Evolutionary conservation across 2,888 invertebrate species (phyloP).

Genomic region (Hedychridium roseum): DNA sequence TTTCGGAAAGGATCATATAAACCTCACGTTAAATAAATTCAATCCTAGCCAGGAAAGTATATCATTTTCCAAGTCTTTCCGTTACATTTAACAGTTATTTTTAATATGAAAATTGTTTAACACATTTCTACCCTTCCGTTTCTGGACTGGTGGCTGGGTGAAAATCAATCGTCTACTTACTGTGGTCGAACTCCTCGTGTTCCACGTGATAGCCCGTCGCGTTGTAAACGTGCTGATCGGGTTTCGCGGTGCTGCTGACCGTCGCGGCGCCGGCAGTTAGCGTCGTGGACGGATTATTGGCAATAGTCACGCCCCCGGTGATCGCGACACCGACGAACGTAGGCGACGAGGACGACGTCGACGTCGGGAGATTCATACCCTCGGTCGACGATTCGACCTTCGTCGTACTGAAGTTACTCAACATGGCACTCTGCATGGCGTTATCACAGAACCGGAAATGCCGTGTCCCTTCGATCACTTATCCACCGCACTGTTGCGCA

Average conservation of each 20-base stretch:
- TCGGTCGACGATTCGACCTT: constrained; percentile 31
- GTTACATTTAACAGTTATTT: too few relatives aligned
- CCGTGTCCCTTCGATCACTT: background rate
- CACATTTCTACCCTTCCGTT: too few relatives aligned
- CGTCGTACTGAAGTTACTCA: constrained; percentile 27
- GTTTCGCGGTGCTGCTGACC: constrained; percentile 52
- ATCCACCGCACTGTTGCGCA: background rate
- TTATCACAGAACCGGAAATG: too few relatives aligned
- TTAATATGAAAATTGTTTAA: too few relatives aligned
- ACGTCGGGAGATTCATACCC: constrained; percentile 37
- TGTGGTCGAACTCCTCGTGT: constrained; percentile 59
- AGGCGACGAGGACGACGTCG: constrained; percentile 41
- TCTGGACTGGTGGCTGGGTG: too few relatives aligned
- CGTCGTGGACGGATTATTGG: constrained; percentile 56
- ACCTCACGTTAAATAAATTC: too few relatives aligned
- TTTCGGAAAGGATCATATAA: too few relatives aligned
- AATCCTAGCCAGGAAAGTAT: too few relatives aligned
- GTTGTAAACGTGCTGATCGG: constrained; percentile 56
- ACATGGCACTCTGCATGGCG: too few relatives aligned
- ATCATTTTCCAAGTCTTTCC: too few relatives aligned
- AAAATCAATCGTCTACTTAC: constrained; percentile 45
- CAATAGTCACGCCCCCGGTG: constrained; percentile 51
- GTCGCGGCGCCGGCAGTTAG: constrained; percentile 42
- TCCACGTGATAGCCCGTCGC: constrained; percentile 53
- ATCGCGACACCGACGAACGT: constrained; percentile 49